Percentiles rank a stretch among this genome's conserved stretches.
Conservation (phyloP, 2,797 vertebrate genomes). For the Xenopus petersii region DNA sequence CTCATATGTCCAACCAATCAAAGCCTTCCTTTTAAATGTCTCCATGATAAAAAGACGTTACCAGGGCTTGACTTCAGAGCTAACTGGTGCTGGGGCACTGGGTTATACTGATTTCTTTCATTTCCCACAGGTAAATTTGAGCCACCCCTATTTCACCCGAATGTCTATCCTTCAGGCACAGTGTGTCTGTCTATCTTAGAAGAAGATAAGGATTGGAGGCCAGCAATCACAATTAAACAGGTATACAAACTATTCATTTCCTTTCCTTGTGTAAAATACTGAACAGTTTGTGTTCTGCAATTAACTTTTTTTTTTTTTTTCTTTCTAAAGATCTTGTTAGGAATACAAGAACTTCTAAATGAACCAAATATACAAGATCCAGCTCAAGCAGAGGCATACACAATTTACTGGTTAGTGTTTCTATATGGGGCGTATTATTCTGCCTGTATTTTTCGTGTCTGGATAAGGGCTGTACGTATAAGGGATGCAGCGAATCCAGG, state of each 20-base stretch:
- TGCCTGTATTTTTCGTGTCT: not conserved
- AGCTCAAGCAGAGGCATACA: conserved; percentile 99
- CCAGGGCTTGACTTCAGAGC: too few species aligned
- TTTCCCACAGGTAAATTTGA: conserved; percentile 90
- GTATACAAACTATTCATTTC: conserved; percentile 52
- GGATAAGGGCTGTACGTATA: too few species aligned
- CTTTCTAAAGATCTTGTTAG: conserved; percentile 83
- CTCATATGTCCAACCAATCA: too few species aligned
- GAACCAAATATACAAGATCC: conserved; percentile 99
- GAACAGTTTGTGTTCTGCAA: not conserved
- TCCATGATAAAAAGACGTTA: not conserved
- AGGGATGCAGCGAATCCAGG: too few species aligned
- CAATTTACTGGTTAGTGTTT: conserved; percentile 89
- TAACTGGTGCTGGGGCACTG: too few species aligned
- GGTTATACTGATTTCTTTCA: too few species aligned
- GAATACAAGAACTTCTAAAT: conserved; percentile 99
- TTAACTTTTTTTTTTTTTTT: conserved; percentile 11
- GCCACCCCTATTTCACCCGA: conserved; percentile 95
- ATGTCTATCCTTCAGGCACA: conserved; percentile 97
- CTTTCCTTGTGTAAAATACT: too few species aligned
- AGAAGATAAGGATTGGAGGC: conserved; percentile 99
- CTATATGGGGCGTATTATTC: not conserved
- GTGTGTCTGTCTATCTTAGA: conserved; percentile 98
- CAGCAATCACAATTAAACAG: conserved; percentile 99
- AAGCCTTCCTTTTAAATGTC: not conserved